These are phyloP conservation scores for Acanthoscelides obtectus DNA, from an alignment of 2,888 invertebrate genomes.

Conservation along the genomic window DNA sequence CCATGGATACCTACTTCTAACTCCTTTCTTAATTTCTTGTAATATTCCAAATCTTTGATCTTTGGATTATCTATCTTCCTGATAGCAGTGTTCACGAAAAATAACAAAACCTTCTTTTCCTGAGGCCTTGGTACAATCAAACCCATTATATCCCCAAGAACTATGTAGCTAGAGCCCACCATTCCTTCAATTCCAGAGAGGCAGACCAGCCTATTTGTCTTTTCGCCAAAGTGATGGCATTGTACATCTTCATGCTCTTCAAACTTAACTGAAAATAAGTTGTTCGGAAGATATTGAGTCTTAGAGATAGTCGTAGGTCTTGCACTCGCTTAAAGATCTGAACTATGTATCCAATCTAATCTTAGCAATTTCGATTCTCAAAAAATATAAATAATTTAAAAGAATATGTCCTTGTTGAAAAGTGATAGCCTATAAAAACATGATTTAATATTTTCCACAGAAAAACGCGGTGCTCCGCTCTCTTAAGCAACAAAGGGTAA, in stretches of 20 bases:
- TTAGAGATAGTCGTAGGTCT: too few species aligned
- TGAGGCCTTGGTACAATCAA: conserved; percentile 36
- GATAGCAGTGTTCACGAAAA: conserved; percentile 36
- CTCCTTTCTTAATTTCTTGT: conserved; percentile 28
- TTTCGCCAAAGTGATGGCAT: conserved; percentile 38
- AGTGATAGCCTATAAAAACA: too few species aligned
- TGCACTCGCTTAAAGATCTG: too few species aligned
- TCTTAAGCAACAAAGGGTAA: too few species aligned
- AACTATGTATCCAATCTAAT: too few species aligned
- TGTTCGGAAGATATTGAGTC: too few species aligned
- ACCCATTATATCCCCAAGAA: conserved; percentile 34
- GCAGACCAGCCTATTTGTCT: conserved; percentile 34
- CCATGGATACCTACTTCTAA: conserved; percentile 38
- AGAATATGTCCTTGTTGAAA: too few species aligned
- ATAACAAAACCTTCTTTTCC: conserved; percentile 27
- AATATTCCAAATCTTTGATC: conserved; percentile 27
- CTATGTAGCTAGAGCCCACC: conserved; percentile 33
- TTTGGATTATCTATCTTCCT: conserved; percentile 35
- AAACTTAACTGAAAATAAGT: conserved; percentile 29
- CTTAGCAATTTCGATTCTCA: too few species aligned
- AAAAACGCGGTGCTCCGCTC: too few species aligned
- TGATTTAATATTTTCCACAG: too few species aligned
- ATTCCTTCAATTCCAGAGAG: conserved; percentile 34
- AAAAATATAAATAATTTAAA: too few species aligned
- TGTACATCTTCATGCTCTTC: conserved; percentile 42